These are phyloP conservation scores for Mylabris phalerata DNA, from an alignment of 1,140 invertebrate species.

Conservation along the genomic window DNA sequence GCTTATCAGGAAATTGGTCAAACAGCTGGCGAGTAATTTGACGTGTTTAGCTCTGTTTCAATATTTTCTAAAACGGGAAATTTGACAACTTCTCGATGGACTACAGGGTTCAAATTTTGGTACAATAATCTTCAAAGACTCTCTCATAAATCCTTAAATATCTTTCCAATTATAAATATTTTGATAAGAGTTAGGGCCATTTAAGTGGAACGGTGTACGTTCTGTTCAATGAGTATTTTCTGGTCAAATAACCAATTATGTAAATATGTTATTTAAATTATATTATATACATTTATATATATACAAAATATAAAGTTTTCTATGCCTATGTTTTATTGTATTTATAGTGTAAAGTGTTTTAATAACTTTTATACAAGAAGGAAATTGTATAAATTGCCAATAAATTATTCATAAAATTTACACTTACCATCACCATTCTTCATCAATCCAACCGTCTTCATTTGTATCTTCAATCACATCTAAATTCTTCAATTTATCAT, in stretches of 20 bases:
- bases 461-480: slow-evolving; percentile 19
- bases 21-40: too few relatives aligned
- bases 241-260: slow-evolving; percentile 28
- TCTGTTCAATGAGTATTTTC: slow-evolving; percentile 24
- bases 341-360: slow-evolving; percentile 29
- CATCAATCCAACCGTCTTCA: slow-evolving; percentile 37
- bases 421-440: slow-evolving; percentile 21
- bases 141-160: too few relatives aligned
- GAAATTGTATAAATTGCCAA: slow-evolving; percentile 24
- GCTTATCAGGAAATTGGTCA: too few relatives aligned
- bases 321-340: slow-evolving; percentile 29
- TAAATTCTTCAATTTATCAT: slow-evolving; percentile 26
- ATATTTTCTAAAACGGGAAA: too few relatives aligned
- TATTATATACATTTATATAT: slow-evolving; percentile 12
- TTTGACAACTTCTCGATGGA: too few relatives aligned
- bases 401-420: slow-evolving; percentile 27
- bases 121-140: too few relatives aligned
- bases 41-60: too few relatives aligned
- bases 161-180: too few relatives aligned
- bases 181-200: too few relatives aligned
- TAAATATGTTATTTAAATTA: slow-evolving; percentile 32
- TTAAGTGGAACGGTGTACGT: too few relatives aligned
- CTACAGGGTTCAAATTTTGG: too few relatives aligned
- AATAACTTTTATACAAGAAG: slow-evolving; percentile 30
- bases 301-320: slow-evolving; percentile 15